Conservation (phyloP, 2,888 invertebrate genomes). For the Deroplatys truncata region DNA sequence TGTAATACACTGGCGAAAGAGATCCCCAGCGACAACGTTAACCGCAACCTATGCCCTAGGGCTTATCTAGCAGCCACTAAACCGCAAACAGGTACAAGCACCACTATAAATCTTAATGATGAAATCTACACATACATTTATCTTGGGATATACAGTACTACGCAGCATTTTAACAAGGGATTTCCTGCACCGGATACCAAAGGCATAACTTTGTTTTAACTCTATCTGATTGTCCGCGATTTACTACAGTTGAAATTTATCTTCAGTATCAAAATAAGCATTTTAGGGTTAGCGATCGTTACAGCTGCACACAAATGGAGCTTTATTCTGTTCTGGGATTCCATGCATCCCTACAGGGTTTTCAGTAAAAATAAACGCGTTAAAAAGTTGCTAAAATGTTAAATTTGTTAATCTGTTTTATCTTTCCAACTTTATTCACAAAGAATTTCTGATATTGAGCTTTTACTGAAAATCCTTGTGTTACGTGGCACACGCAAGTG, state of each 20-base stretch:
- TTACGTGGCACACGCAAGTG: too few relatives aligned
- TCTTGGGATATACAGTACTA: not conserved
- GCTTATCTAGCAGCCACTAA: not conserved
- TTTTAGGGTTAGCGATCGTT: not conserved
- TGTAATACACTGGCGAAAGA: not conserved
- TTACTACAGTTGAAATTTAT: not conserved
- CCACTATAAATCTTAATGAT: not conserved
- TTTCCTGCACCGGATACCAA: not conserved
- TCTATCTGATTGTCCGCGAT: not conserved
- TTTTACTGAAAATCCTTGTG: too few relatives aligned
- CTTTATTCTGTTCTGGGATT: too few relatives aligned
- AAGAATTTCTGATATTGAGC: too few relatives aligned
- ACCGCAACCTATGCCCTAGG: not conserved
- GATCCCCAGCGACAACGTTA: not conserved
- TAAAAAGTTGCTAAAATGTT: too few relatives aligned
- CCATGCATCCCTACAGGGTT: too few relatives aligned
- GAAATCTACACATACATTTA: not conserved
- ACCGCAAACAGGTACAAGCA: not conserved
- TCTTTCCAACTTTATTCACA: too few relatives aligned
- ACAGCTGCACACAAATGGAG: not conserved
- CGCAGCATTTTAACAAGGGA: not conserved
- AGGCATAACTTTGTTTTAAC: too few relatives aligned
- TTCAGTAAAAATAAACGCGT: too few relatives aligned
- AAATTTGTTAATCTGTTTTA: too few relatives aligned
- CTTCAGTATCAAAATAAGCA: not conserved